Evolutionary conservation across 2,113 vertebrate genomes (phyloP).

Genomic region (Macrotis lagotis): DNA sequence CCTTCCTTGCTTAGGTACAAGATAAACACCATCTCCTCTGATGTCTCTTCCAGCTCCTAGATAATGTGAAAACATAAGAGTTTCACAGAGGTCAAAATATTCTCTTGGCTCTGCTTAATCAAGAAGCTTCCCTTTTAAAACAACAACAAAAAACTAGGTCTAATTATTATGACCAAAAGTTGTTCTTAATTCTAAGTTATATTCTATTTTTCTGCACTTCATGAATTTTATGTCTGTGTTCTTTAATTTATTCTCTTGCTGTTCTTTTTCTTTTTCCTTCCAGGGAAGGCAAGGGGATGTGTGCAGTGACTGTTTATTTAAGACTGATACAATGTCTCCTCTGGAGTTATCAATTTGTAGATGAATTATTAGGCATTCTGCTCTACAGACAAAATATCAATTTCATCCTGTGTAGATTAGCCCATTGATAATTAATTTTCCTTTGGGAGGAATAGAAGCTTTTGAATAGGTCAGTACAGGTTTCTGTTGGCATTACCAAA

Average conservation of each 20-base stretch:
- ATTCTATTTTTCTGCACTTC: not conserved
- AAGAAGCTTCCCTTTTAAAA: not conserved
- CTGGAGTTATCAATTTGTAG: not conserved
- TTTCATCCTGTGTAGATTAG: not conserved
- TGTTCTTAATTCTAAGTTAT: not conserved
- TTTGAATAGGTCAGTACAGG: not conserved
- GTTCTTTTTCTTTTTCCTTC: not conserved
- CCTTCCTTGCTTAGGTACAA: not conserved
- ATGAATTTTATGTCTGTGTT: not conserved
- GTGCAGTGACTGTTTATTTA: not conserved
- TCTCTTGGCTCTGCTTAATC: not conserved
- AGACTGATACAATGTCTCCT: not conserved
- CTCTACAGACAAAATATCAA: not conserved
- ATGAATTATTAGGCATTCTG: not conserved
- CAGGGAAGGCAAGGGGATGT: not conserved
- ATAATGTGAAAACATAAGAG: not conserved
- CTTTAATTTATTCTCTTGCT: not conserved
- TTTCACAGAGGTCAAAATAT: not conserved
- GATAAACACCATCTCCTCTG: not conserved
- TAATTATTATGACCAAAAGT: not conserved
- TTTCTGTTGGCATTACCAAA: not conserved
- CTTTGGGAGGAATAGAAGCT: not conserved
- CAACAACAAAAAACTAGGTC: not conserved
- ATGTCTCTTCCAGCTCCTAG: not conserved
- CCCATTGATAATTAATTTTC: constrained; percentile 1